Evolutionary conservation across 2,888 invertebrate genomes (phyloP).

Genomic region (Eurois occulta): DNA sequence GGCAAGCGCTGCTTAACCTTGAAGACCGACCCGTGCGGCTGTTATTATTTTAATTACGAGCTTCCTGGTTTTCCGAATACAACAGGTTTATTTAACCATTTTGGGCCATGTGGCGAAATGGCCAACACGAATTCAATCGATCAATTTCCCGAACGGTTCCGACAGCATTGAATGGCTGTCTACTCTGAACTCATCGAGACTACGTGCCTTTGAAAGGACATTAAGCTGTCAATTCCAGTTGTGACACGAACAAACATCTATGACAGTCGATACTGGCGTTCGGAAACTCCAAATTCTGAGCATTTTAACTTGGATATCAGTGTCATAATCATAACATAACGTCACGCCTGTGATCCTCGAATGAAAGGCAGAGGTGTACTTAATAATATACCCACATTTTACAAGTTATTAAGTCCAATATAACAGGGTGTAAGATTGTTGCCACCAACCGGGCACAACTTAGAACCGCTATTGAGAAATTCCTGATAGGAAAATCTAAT

Average conservation of each 20-base stretch:
- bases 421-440: no score
- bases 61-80: not conserved
- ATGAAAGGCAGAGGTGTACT: no score
- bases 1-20: not conserved
- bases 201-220: conserved; percentile 5
- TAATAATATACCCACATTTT: not conserved
- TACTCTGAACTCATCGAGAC: not conserved
- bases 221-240: conserved; percentile 32
- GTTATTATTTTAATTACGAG: not conserved
- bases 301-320: not conserved
- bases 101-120: not conserved
- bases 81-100: not conserved
- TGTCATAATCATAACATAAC: not conserved
- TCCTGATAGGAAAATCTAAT: not conserved
- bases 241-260: conserved; percentile 14
- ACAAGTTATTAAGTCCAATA: not conserved
- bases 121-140: not conserved
- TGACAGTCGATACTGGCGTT: conserved; percentile 8
- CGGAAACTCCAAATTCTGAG: not conserved
- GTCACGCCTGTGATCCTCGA: not conserved
- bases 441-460: no score
- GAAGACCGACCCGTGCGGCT: not conserved
- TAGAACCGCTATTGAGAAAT: not conserved
- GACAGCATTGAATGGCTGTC: not conserved
- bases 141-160: conserved; percentile 11